Conservation (phyloP, 2,888 invertebrate genomes). For the Drosophila cracens region DNA sequence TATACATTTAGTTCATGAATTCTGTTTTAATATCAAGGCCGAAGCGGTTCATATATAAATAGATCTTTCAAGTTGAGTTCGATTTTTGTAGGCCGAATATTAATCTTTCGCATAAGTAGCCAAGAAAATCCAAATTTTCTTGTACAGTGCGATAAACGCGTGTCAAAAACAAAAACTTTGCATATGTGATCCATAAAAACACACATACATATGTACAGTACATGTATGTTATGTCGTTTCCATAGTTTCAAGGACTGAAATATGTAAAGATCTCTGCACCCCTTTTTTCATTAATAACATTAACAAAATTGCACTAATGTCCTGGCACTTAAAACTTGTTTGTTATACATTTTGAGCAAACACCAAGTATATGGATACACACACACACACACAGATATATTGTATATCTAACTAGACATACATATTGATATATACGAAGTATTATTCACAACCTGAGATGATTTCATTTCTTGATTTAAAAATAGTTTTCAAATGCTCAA, state of each 20-base stretch:
- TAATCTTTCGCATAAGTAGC: constrained; percentile 1
- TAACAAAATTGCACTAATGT: background rate
- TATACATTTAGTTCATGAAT: background rate
- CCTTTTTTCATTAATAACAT: background rate
- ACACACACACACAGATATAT: constrained; percentile 10
- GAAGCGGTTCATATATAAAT: background rate
- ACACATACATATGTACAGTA: background rate
- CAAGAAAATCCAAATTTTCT: background rate
- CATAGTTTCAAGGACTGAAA: background rate
- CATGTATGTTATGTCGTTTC: background rate
- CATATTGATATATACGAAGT: constrained; percentile 22
- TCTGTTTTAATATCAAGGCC: background rate
- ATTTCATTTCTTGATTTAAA: constrained; percentile 73
- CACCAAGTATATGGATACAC: constrained; percentile 16
- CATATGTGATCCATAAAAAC: background rate
- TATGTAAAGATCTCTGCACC: background rate
- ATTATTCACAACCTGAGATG: constrained; percentile 57
- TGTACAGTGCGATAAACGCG: background rate
- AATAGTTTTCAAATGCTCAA: constrained; percentile 57
- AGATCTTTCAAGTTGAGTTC: background rate
- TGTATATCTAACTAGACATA: constrained; percentile 11
- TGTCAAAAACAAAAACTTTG: background rate
- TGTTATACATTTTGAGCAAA: background rate
- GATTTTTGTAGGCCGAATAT: background rate
- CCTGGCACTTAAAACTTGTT: background rate